phyloP scores from a whole-genome alignment of 2,113 vertebrate species.

The Salvator merianae region DNA sequence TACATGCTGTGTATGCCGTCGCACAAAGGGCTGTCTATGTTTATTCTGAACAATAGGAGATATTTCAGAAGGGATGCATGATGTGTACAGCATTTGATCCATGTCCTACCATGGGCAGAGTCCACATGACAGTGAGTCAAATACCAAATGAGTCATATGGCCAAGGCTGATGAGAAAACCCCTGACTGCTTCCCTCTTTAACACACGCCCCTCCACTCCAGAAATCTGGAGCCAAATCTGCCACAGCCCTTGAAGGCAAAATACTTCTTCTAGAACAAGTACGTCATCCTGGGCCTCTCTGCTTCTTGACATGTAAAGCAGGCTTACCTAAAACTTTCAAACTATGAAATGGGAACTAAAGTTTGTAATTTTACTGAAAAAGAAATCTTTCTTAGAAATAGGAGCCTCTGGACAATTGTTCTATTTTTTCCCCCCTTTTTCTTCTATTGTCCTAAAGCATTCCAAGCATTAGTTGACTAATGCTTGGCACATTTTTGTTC shows the following conservation, averaged over 20 bases:
- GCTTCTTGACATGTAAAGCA: not conserved
- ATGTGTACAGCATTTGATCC: not conserved
- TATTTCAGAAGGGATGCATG: not conserved
- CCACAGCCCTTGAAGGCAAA: not conserved
- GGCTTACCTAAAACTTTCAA: not conserved
- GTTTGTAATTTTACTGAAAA: not conserved
- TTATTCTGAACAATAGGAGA: not conserved
- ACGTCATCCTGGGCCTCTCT: not conserved
- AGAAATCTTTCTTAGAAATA: not conserved
- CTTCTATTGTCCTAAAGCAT: too few relatives aligned
- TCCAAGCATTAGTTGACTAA: too few relatives aligned
- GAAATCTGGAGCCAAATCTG: not conserved
- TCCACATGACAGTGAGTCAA: not conserved
- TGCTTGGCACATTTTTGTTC: too few relatives aligned
- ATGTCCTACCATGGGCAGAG: not conserved
- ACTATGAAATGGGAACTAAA: not conserved
- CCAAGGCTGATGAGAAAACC: not conserved
- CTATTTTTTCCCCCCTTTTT: too few relatives aligned
- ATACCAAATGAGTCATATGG: not conserved
- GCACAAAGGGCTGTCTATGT: not conserved
- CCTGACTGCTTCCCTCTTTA: not conserved
- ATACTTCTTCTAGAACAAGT: not conserved
- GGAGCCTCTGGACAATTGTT: too few relatives aligned
- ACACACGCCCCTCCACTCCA: not conserved
- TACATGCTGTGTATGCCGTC: not conserved